These are phyloP conservation scores for Lamellibrachia columna DNA, from an alignment of 2,888 invertebrate species.

Conservation along the genomic window DNA sequence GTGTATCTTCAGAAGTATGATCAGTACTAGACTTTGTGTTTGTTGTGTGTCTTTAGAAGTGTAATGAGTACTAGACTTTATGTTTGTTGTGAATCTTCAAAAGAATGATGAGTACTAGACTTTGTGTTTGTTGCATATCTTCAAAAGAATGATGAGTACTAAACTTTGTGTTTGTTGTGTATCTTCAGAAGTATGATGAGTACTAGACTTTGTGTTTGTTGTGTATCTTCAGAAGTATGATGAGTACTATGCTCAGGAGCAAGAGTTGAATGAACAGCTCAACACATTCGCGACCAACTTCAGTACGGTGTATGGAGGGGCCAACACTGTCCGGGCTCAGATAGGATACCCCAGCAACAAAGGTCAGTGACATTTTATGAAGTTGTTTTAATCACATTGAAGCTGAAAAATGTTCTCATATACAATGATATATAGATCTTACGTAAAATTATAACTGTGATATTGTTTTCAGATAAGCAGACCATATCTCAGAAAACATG, in stretches of 20 bases:
- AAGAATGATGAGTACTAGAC: background rate
- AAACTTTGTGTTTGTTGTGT: background rate
- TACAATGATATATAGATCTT: background rate
- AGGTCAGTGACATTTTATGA: background rate
- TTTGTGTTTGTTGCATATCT: background rate
- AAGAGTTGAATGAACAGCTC: slow-evolving; percentile 62
- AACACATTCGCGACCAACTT: slow-evolving; percentile 61
- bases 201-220: no score
- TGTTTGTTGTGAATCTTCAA: background rate
- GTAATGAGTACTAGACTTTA: background rate
- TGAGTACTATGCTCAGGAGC: slow-evolving; percentile 60
- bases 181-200: background rate
- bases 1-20: background rate
- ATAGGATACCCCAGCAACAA: slow-evolving; percentile 38
- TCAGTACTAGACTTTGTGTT: background rate
- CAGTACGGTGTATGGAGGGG: slow-evolving; percentile 62
- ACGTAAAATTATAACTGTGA: no score
- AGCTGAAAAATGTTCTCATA: background rate
- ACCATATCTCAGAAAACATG: no score
- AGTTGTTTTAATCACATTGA: background rate
- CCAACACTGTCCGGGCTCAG: slow-evolving; percentile 63
- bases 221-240: no score
- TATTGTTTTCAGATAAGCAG: no score
- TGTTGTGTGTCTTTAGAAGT: background rate
- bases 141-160: background rate